Conservation (phyloP, 1,140 invertebrate species). For the Drosophila murphyi region DNA sequence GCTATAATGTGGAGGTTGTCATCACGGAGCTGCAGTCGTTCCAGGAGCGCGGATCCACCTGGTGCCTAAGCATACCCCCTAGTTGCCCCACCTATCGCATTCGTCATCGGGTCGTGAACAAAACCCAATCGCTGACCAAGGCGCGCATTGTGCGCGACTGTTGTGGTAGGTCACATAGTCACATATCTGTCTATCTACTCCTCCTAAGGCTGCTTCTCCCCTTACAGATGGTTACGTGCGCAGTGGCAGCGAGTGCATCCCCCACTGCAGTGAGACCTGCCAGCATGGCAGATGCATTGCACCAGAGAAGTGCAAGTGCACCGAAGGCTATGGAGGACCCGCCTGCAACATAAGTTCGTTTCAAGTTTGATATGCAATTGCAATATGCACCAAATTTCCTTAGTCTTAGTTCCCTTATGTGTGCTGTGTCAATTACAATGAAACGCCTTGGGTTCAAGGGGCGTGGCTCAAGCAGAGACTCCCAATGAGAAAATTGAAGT, state of each 20-base stretch:
- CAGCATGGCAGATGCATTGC: slow-evolving; percentile 93
- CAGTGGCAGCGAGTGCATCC: slow-evolving; percentile 89
- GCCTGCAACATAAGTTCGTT: slow-evolving; percentile 94
- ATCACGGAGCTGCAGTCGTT: slow-evolving; percentile 92
- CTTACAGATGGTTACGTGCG: slow-evolving; percentile 88
- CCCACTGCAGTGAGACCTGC: slow-evolving; percentile 92
- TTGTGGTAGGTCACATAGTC: slow-evolving; percentile 86
- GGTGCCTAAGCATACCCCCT: slow-evolving; percentile 93
- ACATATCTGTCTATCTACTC: no score
- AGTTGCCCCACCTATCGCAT: slow-evolving; percentile 94
- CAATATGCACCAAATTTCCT: not conserved
- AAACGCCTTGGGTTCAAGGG: slow-evolving; percentile 56
- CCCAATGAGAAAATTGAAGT: no score
- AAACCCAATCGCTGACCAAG: slow-evolving; percentile 90
- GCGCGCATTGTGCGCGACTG: slow-evolving; percentile 92
- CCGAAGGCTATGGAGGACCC: slow-evolving; percentile 93
- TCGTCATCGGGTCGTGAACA: slow-evolving; percentile 89
- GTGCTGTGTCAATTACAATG: slow-evolving; percentile 42
- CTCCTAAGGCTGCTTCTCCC: no score
- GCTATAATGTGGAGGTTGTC: slow-evolving; percentile 74
- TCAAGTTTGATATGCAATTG: slow-evolving; percentile 34
- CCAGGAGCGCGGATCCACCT: slow-evolving; percentile 91
- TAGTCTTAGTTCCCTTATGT: slow-evolving; percentile 25
- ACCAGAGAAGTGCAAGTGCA: slow-evolving; percentile 94
- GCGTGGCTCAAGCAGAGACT: not conserved